A percentile compares a stretch with the other conserved stretches of the same genome.
Evolutionary conservation across 2,888 invertebrate species (phyloP).

Genomic region (Acanthacorydalis orientalis): DNA sequence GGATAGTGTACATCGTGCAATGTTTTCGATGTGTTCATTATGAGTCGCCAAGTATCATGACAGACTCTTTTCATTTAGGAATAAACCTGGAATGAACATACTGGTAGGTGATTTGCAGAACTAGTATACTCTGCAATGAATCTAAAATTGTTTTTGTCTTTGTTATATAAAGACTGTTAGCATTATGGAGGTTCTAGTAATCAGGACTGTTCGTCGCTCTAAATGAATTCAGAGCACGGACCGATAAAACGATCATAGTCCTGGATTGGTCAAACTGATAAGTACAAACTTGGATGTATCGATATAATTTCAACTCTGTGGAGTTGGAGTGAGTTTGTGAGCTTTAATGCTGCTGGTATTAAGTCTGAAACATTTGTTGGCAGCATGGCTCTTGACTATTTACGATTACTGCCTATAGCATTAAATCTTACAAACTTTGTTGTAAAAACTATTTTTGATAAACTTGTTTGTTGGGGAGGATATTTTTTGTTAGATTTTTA

Average conservation of each 20-base stretch:
- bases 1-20: too few relatives aligned
- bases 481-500: slow-evolving; percentile 36
- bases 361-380: not conserved
- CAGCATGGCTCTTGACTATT: too few relatives aligned
- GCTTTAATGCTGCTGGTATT: not conserved
- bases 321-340: not conserved
- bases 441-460: slow-evolving; percentile 47
- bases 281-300: slow-evolving; percentile 29
- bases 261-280: slow-evolving; percentile 16
- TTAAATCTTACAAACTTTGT: slow-evolving; percentile 8
- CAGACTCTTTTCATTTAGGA: too few relatives aligned
- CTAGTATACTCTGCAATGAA: too few relatives aligned
- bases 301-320: slow-evolving; percentile 15
- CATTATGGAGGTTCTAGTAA: slow-evolving; percentile 5
- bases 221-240: slow-evolving; percentile 2
- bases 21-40: too few relatives aligned
- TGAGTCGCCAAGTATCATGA: too few relatives aligned
- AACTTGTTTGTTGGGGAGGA: slow-evolving; percentile 41
- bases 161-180: slow-evolving; percentile 7
- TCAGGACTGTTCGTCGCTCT: not conserved
- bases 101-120: too few relatives aligned
- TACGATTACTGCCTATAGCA: not conserved
- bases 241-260: slow-evolving; percentile 12
- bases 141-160: not conserved
- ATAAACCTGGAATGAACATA: too few relatives aligned